These are phyloP conservation scores for Spodoptera litura DNA, from an alignment of 1,140 invertebrate species.

Conservation along the genomic window DNA sequence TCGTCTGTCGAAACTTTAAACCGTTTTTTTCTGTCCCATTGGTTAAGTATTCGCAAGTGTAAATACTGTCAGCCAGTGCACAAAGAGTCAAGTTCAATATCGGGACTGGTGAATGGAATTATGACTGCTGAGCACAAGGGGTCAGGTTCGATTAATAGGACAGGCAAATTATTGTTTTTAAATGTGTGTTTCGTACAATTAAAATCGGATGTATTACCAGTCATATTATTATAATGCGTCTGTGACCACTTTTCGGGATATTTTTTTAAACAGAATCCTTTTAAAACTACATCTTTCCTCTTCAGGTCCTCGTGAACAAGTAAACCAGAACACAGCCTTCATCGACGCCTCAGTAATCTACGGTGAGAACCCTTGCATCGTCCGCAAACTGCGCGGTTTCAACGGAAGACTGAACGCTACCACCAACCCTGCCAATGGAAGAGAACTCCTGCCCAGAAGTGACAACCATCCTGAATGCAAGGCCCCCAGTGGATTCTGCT, in stretches of 20 bases:
- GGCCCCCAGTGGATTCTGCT: slow-evolving; percentile 93
- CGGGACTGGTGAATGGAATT: too few species aligned
- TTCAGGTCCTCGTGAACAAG: slow-evolving; percentile 94
- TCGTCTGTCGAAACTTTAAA: neutral
- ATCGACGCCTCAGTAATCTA: slow-evolving; percentile 93
- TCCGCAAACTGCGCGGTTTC: slow-evolving; percentile 90
- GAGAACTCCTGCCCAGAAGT: slow-evolving; percentile 92
- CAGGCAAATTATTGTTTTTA: too few species aligned
- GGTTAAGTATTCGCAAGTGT: neutral
- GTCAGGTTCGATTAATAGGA: too few species aligned
- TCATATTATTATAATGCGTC: too few species aligned
- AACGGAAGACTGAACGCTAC: slow-evolving; percentile 94
- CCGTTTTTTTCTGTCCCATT: too few species aligned
- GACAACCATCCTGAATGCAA: slow-evolving; percentile 94
- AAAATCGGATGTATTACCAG: too few species aligned
- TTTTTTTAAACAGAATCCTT: too few species aligned
- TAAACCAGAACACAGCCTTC: slow-evolving; percentile 97
- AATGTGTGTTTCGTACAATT: too few species aligned
- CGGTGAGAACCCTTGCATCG: slow-evolving; percentile 92
- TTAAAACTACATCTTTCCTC: neutral
- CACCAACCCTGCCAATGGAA: slow-evolving; percentile 89
- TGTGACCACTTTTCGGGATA: too few species aligned
- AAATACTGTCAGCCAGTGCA: too few species aligned
- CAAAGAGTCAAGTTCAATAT: too few species aligned
- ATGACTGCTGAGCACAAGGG: too few species aligned